phyloP scores from a whole-genome alignment of 2,797 vertebrate species.

The Cygnus olor region DNA sequence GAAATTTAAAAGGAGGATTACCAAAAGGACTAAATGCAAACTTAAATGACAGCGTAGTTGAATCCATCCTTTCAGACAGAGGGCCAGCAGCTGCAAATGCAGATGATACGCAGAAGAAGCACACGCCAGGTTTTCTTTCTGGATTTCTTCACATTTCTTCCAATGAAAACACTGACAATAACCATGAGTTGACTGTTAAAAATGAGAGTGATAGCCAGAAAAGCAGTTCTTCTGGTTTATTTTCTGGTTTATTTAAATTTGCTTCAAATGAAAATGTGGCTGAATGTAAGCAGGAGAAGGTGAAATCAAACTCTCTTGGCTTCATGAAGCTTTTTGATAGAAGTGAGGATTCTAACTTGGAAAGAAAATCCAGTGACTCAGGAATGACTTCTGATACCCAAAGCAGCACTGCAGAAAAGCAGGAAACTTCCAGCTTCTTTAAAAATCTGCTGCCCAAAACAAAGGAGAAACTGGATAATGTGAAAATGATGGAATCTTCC shows the following conservation, averaged over 20 bases:
- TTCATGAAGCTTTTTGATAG: conserved; percentile 65
- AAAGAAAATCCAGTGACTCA: not conserved
- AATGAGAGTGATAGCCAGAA: conserved; percentile 62
- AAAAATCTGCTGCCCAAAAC: conserved; percentile 66
- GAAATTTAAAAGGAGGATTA: not conserved
- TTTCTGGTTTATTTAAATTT: conserved; percentile 84
- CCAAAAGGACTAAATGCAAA: not conserved
- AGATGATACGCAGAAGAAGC: conserved; percentile 14
- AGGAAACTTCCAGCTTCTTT: conserved; percentile 66
- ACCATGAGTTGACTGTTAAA: conserved; percentile 61
- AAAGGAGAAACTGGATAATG: conserved; percentile 71
- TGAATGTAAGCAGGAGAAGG: conserved; percentile 67
- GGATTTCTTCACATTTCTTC: conserved; percentile 83
- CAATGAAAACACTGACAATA: conserved; percentile 71
- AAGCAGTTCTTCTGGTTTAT: conserved; percentile 72
- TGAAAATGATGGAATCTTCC: conserved; percentile 53
- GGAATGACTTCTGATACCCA: conserved; percentile 14
- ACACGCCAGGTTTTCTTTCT: conserved; percentile 81
- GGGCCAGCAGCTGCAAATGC: not conserved
- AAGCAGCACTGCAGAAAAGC: conserved; percentile 60
- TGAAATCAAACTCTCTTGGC: conserved; percentile 50
- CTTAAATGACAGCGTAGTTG: not conserved
- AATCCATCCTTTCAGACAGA: not conserved
- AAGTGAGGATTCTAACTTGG: conserved; percentile 8
- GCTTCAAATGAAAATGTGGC: conserved; percentile 74